These are phyloP conservation scores for Elephas maximus DNA, from an alignment of 2,113 vertebrate genomes.

Conservation along the genomic window DNA sequence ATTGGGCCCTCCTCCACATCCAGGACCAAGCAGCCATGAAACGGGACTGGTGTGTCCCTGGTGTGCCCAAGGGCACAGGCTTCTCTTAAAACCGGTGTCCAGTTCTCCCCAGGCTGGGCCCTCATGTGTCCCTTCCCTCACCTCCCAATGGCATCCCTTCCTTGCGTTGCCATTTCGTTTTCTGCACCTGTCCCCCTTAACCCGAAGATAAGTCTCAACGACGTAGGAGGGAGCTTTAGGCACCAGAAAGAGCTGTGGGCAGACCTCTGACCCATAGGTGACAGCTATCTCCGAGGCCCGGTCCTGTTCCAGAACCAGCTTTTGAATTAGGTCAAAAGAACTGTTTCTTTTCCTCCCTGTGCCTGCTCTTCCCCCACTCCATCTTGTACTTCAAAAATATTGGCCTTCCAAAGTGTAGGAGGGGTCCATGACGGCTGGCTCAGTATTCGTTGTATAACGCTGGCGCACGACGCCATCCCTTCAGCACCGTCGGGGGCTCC, in stretches of 20 bases:
- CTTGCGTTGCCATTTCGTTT: not conserved
- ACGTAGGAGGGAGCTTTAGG: not conserved
- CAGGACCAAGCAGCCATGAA: not conserved
- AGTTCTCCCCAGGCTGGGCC: not conserved
- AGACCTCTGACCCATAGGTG: not conserved
- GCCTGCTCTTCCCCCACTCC: not conserved
- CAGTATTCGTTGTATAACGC: not conserved
- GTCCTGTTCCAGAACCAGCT: not conserved
- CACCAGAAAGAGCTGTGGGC: not conserved
- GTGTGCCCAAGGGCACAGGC: not conserved
- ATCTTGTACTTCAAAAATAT: not conserved
- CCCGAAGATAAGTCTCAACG: not conserved
- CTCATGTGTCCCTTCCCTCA: not conserved
- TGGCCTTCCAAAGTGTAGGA: no score
- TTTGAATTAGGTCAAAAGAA: not conserved
- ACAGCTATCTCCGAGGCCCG: not conserved
- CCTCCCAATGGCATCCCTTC: not conserved
- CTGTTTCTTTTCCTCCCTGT: not conserved
- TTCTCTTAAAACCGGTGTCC: not conserved
- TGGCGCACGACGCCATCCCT: not conserved
- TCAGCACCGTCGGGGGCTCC: not conserved
- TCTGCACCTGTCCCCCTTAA: not conserved
- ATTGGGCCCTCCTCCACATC: not conserved
- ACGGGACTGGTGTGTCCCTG: not conserved
- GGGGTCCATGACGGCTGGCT: not conserved